Conservation (phyloP, 2,888 invertebrate genomes). For the Belgica antarctica region DNA sequence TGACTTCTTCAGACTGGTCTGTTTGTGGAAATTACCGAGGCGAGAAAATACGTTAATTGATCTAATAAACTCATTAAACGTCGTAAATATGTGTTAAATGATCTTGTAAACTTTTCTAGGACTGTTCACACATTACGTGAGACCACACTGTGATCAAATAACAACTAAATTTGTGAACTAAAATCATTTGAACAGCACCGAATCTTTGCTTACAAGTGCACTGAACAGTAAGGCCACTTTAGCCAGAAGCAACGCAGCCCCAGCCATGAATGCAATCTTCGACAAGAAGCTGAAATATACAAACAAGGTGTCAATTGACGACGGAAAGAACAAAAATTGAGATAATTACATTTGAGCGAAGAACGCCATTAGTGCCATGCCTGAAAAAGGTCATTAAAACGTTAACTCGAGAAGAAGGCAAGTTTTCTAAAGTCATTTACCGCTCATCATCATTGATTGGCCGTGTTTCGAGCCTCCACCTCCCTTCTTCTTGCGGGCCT, state of each 20-base stretch:
- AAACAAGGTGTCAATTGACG: no score
- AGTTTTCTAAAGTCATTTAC: no score
- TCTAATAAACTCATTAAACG: constrained; percentile 5
- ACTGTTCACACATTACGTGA: no score
- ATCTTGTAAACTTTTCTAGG: background rate
- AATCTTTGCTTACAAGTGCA: constrained; percentile 58
- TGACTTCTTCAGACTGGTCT: constrained; percentile 63
- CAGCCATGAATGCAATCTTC: constrained; percentile 66
- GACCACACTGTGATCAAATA: no score
- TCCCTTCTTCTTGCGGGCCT: constrained; percentile 60
- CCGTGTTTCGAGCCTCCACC: constrained; percentile 51
- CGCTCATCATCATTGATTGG: constrained; percentile 61
- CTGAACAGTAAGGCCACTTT: constrained; percentile 65
- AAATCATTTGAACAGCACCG: no score
- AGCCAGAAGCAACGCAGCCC: constrained; percentile 65
- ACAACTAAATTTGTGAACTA: no score
- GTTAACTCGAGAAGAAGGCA: no score
- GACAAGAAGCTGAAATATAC: no score
- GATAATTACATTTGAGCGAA: constrained; percentile 65
- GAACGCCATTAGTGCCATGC: constrained; percentile 63
- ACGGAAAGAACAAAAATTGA: no score
- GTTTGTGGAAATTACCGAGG: constrained; percentile 44
- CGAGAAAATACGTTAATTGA: constrained; percentile 26
- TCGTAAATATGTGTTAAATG: no score
- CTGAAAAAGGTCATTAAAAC: constrained; percentile 48